Percentiles rank a stretch among this genome's conserved stretches.
Evolutionary conservation across 23 tunicate genomes (phyloP).

Genomic region (Diplosoma virens): DNA sequence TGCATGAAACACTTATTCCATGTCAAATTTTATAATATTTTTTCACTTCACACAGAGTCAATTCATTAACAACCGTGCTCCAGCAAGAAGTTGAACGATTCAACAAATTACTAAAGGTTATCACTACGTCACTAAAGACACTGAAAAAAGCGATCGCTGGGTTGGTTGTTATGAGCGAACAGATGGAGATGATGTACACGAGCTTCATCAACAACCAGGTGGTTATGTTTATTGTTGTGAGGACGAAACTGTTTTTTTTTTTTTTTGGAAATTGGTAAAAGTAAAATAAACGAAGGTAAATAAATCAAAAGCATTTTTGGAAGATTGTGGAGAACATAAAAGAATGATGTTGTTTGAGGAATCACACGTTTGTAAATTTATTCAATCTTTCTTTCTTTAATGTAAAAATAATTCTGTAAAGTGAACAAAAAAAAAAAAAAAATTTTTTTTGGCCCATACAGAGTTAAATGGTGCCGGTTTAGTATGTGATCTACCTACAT

Average conservation of each 20-base stretch:
- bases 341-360: no score
- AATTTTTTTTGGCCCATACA: no score
- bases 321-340: no score
- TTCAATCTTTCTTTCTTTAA: no score
- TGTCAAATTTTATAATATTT: neutral
- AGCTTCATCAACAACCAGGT: conserved; percentile 97
- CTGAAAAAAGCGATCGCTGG: conserved; percentile 99
- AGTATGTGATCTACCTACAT: no score
- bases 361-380: no score
- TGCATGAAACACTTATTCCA: no score
- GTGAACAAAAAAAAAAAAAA: no score
- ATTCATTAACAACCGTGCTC: conserved; percentile 89
- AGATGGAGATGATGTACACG: conserved; percentile 94
- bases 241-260: no score
- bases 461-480: no score
- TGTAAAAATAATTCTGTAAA: no score
- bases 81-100: conserved; percentile 99
- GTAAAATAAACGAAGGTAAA: neutral
- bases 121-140: conserved; percentile 69
- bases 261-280: no score
- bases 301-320: neutral
- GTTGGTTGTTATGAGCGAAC: conserved; percentile 98
- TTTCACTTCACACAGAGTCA: conserved; percentile 43
- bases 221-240: neutral
- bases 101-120: conserved; percentile 76